phyloP scores from a whole-genome alignment of 2,797 vertebrate species.

The Melopsittacus undulatus region DNA sequence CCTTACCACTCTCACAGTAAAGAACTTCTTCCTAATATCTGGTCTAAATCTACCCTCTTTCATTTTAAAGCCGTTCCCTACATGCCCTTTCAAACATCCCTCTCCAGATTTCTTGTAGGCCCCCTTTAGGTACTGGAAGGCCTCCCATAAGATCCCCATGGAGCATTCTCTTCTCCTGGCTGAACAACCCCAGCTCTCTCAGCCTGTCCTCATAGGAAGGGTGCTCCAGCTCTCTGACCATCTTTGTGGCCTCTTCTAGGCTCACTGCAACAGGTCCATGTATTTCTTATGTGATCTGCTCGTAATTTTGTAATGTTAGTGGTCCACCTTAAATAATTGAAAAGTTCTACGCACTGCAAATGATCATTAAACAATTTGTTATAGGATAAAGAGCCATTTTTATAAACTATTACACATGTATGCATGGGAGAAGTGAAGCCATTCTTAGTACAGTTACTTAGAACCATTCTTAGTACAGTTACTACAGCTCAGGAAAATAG shows the following conservation, averaged over 20 bases:
- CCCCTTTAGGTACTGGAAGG: neutral
- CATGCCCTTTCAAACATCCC: neutral
- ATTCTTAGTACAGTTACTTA: neutral
- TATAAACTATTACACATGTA: fast-evolving
- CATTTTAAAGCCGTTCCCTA: neutral
- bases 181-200: neutral
- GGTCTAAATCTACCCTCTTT: neutral
- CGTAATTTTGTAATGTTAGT: neutral
- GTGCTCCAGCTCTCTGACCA: neutral
- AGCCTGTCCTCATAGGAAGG: neutral
- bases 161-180: neutral
- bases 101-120: neutral
- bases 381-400: neutral
- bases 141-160: neutral
- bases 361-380: neutral
- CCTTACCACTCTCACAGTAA: neutral
- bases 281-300: neutral
- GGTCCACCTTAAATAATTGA: neutral
- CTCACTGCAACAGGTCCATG: neutral
- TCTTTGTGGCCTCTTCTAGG: neutral
- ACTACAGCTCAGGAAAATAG: neutral
- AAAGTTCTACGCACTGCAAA: neutral
- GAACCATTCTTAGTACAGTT: neutral
- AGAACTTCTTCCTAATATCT: neutral
- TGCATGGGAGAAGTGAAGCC: neutral